Base-by-base conservation (phyloP, 1,140 invertebrate genomes). In the Drosophila jambulina region DNA sequence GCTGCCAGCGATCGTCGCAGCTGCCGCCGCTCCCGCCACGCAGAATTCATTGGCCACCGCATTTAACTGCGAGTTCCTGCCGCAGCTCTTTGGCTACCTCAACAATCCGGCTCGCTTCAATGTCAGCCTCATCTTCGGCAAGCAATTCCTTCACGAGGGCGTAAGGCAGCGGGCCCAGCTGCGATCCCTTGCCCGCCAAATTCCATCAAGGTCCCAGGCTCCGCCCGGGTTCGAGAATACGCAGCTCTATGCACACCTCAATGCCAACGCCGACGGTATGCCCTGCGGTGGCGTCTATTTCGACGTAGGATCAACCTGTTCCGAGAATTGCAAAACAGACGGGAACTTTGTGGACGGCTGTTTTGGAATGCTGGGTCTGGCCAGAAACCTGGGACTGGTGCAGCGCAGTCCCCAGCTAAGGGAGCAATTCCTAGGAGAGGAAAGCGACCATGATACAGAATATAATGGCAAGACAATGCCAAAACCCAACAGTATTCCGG, bases 301-400 rank as follows among this genome's bases (percentile, higher is more conserved):
- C 21, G 77, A 83, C 19, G 15, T 46, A 23, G 49, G 43, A 3
- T 42, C 60, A 0, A 69, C 71, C 3, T 9, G 9, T 2, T 13
- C 10, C 10, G 63, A 48, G 7, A 12, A 54, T 2, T 25, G 48
- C 71, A n/a, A 45, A 6, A 10, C 29, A 17, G 15, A 48, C 1
- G 13, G 23, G 1, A n/a, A 36, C 12, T 0, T 23, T 1, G 54
- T 69, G 1, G 42, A 61, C 4, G 80, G 78, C 6, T 36, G 38
- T 21, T 87, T 75, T 34, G 84, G 84, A 1, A n/a, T 87, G 53
- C 25, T 48, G 5, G 85, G 72, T 1, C 34, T 87, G 69, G 84
- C 80, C 9, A 19, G 21, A 3, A 70, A 60, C 12, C 34, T 87
- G 23, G 49, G 27, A 34, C 27, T 54, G 3, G 49, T 64, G 3